phyloP scores from a whole-genome alignment of 2,113 vertebrate species.

The Sinocyclocheilus maitianheensis region DNA sequence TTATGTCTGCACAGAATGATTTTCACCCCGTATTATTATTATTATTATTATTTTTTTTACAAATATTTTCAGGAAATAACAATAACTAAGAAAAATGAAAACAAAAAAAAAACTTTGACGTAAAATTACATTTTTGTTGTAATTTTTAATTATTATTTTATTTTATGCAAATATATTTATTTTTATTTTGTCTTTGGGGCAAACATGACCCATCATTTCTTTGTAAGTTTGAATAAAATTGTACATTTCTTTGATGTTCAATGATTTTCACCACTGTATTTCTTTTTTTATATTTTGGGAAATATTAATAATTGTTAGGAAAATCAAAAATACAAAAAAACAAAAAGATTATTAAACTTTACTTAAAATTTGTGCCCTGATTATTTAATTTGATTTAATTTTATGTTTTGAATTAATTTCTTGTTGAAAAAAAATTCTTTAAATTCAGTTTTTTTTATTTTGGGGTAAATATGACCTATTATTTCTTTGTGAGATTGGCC shows the following conservation, averaged over 20 bases:
- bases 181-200: neutral
- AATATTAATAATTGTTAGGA: too few species aligned
- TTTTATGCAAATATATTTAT: neutral
- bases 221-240: neutral
- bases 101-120: too few species aligned
- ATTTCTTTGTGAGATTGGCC: neutral
- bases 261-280: too few species aligned
- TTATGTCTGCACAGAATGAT: neutral
- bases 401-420: too few species aligned
- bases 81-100: neutral
- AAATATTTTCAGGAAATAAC: neutral
- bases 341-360: too few species aligned
- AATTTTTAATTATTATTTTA: neutral
- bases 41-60: neutral
- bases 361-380: too few species aligned
- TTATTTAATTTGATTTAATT: too few species aligned
- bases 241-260: neutral
- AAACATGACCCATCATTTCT: neutral
- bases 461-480: neutral
- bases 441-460: neutral
- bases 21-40: neutral
- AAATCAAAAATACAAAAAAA: too few species aligned
- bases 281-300: too few species aligned
- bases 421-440: too few species aligned
- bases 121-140: too few species aligned